Base-by-base conservation (phyloP, 2,888 invertebrate species). In the Chironomus riparius region DNA sequence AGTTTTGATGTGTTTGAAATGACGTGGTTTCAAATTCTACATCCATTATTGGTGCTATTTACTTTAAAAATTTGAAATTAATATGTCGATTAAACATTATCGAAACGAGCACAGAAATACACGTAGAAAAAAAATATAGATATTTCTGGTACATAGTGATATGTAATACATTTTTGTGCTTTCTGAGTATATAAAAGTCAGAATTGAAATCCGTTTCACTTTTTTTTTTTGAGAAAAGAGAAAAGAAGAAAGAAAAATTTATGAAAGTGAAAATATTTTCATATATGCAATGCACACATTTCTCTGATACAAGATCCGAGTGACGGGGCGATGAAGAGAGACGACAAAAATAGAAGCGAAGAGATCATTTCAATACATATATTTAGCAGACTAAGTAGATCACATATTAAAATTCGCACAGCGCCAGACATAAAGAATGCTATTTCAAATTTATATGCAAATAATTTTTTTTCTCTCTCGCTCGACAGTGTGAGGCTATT, bases 381-480 rank as follows among this genome's bases (percentile, higher is more conserved):
- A 28, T 28, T 28, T 4, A 62, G 21, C 62, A 62, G 65, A 24
- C 65, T 24, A 38, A 38, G 38, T 38, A 24, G 65, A 73, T 68
- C 38, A 18, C 28, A 73, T 28, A 28, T 62, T 28, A 73, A 56
- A 73, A 73, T 73, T 24, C 72, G 62, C 72, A 73, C 62, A 73
- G 72, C 62, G 72, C 72, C 72, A 73, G 72, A 73, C 72, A 38
- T 48, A 56, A 12, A 24, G 72, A 72, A 28, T 73, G 72, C 62
- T n/a, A 62, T 73, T 73, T 38, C 21, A 73, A 62, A 73, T 61
- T 56, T 73, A 24, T 73, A 73, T 73, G 72, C 72, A 73, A 73
- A 73, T 72, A 18, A 62, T 7, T 13, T n/a, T 62, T 47, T n/a
- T 38, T 61, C 28, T 4, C 28, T 15, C 10, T 47, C 38, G 68